Conservation (phyloP, 2,888 invertebrate species). For the Quadriops clusia region DNA sequence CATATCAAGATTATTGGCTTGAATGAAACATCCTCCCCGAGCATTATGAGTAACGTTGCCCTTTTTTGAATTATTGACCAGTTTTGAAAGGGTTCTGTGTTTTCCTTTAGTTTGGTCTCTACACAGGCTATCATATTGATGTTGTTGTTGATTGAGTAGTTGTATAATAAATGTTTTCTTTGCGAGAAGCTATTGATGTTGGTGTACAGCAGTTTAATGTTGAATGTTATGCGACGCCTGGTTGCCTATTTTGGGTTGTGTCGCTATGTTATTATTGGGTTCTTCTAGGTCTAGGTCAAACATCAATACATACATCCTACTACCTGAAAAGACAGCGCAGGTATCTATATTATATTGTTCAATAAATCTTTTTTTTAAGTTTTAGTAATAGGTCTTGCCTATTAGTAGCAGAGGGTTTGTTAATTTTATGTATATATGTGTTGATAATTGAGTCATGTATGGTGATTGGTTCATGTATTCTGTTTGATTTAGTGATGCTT, state of each 20-base stretch:
- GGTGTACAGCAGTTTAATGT: constrained; percentile 8
- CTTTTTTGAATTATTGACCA: constrained; percentile 8
- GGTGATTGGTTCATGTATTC: constrained; percentile 6
- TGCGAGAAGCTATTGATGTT: constrained; percentile 10
- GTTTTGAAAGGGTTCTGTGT: constrained; percentile 7
- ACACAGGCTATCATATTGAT: constrained; percentile 9
- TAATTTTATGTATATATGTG: constrained; percentile 8
- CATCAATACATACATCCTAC: constrained; percentile 8
- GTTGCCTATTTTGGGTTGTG: too few relatives aligned
- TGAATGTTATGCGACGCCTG: constrained; percentile 5
- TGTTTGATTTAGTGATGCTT: background rate
- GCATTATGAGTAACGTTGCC: constrained; percentile 3
- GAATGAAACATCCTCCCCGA: constrained; percentile 5
- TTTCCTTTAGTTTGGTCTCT: constrained; percentile 10
- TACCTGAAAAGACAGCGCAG: constrained; percentile 5
- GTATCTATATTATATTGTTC: constrained; percentile 5
- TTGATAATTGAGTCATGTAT: constrained; percentile 8
- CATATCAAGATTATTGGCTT: background rate
- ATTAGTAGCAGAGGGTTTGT: constrained; percentile 2
- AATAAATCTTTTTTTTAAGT: constrained; percentile 2
- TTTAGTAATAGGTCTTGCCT: constrained; percentile 8
- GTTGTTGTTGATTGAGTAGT: constrained; percentile 6
- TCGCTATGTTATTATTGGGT: too few relatives aligned
- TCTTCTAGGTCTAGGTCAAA: constrained; percentile 3
- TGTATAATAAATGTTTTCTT: constrained; percentile 7